These are phyloP conservation scores for Columba guinea DNA, from an alignment of 2,797 vertebrate genomes.

Conservation along the genomic window DNA sequence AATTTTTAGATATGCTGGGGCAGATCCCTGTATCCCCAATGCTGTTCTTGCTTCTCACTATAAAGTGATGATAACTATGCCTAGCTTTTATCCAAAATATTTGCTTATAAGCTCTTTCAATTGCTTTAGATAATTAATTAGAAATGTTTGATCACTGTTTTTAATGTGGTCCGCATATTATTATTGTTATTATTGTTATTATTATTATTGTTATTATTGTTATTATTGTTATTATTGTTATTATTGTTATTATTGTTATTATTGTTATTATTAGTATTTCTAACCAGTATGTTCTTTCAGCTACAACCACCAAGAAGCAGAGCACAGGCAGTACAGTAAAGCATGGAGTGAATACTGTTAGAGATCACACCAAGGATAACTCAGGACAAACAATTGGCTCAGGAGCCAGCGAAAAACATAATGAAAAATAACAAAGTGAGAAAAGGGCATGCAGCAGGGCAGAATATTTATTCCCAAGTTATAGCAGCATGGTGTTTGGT, in stretches of 20 bases:
- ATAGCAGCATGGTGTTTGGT: neutral
- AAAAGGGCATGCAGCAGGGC: neutral
- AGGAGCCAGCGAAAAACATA: neutral
- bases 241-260: too few species aligned
- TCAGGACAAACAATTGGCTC: neutral
- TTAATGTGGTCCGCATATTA: neutral
- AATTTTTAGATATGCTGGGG: neutral
- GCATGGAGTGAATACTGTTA: neutral
- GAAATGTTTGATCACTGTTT: neutral
- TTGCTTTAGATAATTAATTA: neutral
- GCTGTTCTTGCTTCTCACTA: neutral
- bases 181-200: neutral
- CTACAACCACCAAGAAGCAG: neutral
- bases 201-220: too few species aligned
- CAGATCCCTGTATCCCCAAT: neutral
- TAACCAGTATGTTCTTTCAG: neutral
- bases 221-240: neutral
- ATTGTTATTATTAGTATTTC: neutral
- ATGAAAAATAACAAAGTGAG: neutral
- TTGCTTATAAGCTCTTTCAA: neutral
- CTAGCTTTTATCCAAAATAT: neutral
- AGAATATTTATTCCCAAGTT: neutral
- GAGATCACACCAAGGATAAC: neutral
- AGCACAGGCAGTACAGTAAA: neutral
- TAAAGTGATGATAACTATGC: neutral